Evolutionary conservation across 1,140 invertebrate species (phyloP).

Genomic region (Antheraea pernyi): DNA sequence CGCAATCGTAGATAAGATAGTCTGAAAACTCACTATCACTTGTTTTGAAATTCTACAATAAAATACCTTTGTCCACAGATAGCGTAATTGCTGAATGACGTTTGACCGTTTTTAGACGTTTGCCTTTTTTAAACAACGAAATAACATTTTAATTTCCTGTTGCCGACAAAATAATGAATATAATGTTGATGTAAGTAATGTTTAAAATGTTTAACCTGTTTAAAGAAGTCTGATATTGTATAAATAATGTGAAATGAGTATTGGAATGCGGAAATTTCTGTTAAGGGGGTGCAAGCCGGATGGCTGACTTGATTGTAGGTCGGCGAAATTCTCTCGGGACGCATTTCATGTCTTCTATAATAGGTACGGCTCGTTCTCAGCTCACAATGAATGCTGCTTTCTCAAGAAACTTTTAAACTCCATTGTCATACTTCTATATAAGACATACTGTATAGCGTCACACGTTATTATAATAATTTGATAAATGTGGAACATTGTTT

Average conservation of each 20-base stretch:
- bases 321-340: slow-evolving; percentile 46
- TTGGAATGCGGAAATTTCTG: slow-evolving; percentile 30
- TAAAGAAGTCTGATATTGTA: not conserved
- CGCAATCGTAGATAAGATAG: slow-evolving; percentile 56
- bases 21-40: not conserved
- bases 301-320: slow-evolving; percentile 40
- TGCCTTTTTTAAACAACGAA: not conserved
- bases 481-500: not conserved
- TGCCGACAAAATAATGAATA: not conserved
- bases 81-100: not conserved
- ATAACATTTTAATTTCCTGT: not conserved
- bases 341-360: slow-evolving; percentile 29
- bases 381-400: slow-evolving; percentile 41
- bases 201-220: no score
- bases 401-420: slow-evolving; percentile 33
- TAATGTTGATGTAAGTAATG: not conserved
- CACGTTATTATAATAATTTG: not conserved
- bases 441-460: slow-evolving; percentile 17
- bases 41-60: not conserved
- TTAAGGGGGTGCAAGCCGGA: slow-evolving; percentile 38
- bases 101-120: not conserved
- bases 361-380: slow-evolving; percentile 21
- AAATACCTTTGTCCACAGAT: not conserved
- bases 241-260: slow-evolving; percentile 24
- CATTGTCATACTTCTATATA: slow-evolving; percentile 36